Evolutionary conservation across 2,888 invertebrate genomes (phyloP).

Genomic region (Chymomyza caudatula): DNA sequence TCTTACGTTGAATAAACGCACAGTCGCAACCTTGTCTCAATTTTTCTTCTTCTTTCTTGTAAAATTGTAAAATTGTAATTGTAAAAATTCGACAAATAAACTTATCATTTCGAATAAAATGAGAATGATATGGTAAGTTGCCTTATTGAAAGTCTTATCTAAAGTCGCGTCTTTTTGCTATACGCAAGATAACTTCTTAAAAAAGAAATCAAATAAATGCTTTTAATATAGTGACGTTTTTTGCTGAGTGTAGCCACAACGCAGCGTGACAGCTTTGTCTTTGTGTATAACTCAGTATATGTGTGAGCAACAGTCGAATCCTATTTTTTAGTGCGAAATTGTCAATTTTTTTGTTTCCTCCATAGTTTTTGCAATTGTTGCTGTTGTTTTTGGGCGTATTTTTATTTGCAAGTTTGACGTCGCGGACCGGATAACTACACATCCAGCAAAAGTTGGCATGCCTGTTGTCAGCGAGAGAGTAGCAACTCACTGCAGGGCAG

Average conservation of each 20-base stretch:
- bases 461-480: background rate
- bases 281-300: slow-evolving; percentile 42
- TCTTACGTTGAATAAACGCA: too few relatives aligned
- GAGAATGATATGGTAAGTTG: too few relatives aligned
- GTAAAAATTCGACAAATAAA: too few relatives aligned
- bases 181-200: too few relatives aligned
- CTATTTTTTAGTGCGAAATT: slow-evolving; percentile 43
- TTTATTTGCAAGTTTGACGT: slow-evolving; percentile 25
- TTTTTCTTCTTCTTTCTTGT: too few relatives aligned
- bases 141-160: too few relatives aligned
- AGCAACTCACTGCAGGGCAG: background rate
- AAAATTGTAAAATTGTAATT: too few relatives aligned
- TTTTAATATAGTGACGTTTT: too few relatives aligned
- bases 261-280: slow-evolving; percentile 15
- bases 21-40: too few relatives aligned
- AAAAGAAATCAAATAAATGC: slow-evolving; percentile 27
- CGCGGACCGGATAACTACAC: slow-evolving; percentile 34
- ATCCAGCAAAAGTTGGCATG: slow-evolving; percentile 36
- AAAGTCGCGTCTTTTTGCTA: too few relatives aligned
- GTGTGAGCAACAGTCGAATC: slow-evolving; percentile 42
- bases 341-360: slow-evolving; percentile 22
- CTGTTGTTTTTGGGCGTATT: slow-evolving; percentile 11
- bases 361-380: background rate
- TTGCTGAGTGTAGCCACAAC: background rate
- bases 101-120: too few relatives aligned